phyloP scores from a whole-genome alignment of 2,888 invertebrate species.

The Andrena haemorrhoa region DNA sequence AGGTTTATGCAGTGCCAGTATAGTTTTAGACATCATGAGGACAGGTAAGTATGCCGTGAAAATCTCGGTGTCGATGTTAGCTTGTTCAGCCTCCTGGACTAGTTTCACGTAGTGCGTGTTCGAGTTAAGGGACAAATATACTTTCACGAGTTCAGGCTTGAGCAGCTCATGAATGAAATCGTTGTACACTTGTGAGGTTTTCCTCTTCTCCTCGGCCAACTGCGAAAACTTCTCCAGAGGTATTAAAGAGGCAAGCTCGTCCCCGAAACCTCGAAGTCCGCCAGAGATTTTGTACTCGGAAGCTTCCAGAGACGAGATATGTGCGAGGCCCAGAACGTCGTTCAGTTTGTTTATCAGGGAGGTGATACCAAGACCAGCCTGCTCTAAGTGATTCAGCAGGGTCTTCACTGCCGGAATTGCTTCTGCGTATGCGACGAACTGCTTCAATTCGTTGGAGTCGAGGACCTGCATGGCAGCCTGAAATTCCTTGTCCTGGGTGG shows the following conservation, averaged over 20 bases:
- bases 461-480: not conserved
- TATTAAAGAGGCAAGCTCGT: not conserved
- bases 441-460: not conserved
- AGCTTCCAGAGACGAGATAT: not conserved
- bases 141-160: not conserved
- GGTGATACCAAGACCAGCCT: conserved; percentile 9
- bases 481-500: conserved; percentile 9
- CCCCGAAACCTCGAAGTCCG: not conserved
- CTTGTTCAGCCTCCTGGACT: not conserved
- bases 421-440: not conserved
- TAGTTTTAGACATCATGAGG: too few species aligned
- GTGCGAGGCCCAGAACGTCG: not conserved
- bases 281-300: not conserved
- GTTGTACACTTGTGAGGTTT: not conserved
- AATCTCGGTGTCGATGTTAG: too few species aligned
- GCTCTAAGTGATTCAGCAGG: not conserved
- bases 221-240: not conserved
- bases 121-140: too few species aligned
- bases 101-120: not conserved
- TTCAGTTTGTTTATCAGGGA: not conserved
- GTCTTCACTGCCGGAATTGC: rapidly evolving
- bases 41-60: too few species aligned
- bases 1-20: too few species aligned
- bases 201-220: not conserved
- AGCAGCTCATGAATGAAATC: not conserved